These are phyloP conservation scores for Pseudonaja textilis DNA, from an alignment of 2,113 vertebrate species.

Conservation along the genomic window DNA sequence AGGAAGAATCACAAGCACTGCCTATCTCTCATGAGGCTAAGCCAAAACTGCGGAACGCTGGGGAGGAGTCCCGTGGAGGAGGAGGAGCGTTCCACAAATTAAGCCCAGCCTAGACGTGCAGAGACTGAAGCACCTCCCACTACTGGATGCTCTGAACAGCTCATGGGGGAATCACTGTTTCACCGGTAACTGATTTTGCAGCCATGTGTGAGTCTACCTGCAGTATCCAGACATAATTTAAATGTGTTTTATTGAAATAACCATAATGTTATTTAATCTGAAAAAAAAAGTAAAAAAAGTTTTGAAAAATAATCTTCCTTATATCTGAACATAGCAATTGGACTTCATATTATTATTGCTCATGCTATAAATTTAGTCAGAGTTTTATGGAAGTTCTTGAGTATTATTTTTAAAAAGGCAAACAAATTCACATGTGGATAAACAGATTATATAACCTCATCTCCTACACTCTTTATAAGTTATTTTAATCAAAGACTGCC, in stretches of 20 bases:
- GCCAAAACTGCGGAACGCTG: too few relatives aligned
- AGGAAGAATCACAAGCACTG: too few relatives aligned
- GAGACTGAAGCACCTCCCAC: too few relatives aligned
- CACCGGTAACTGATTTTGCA: not conserved
- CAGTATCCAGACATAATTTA: not conserved
- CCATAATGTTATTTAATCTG: not conserved
- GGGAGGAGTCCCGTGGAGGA: too few relatives aligned
- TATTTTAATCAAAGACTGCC: not conserved
- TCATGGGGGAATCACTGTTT: not conserved
- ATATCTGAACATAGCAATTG: not conserved
- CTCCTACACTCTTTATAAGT: accelerated
- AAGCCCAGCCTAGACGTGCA: too few relatives aligned
- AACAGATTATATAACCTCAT: accelerated
- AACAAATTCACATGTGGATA: not conserved
- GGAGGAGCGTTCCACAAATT: too few relatives aligned
- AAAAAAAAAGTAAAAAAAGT: not conserved
- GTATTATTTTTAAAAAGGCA: too few relatives aligned
- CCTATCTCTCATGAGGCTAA: too few relatives aligned
- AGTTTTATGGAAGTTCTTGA: not conserved
- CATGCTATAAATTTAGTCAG: not conserved
- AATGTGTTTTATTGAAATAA: not conserved
- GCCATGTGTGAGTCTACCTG: not conserved
- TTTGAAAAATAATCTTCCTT: not conserved
- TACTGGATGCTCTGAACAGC: too few relatives aligned
- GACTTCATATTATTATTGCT: not conserved